Conservation (phyloP, 1,140 invertebrate species). For the Ceratina calcarata region DNA sequence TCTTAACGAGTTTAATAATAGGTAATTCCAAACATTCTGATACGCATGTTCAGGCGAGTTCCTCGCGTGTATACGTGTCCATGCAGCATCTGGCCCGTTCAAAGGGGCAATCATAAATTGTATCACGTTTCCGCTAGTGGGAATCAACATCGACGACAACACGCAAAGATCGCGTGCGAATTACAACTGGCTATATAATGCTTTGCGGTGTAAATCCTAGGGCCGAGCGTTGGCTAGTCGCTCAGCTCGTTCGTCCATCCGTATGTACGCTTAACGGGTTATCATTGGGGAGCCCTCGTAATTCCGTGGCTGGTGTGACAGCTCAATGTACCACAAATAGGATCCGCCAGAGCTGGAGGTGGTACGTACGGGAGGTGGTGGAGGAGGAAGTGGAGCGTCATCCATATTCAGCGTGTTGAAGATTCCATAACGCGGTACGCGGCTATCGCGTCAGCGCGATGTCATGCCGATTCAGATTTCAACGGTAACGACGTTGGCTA, state of each 20-base stretch:
- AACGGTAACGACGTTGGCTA: constrained; percentile 56
- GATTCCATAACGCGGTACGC: constrained; percentile 63
- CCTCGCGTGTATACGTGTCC: too few relatives aligned
- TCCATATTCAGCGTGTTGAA: constrained; percentile 74
- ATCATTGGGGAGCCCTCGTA: constrained; percentile 70
- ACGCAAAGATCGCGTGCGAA: constrained; percentile 33
- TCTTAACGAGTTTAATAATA: too few relatives aligned
- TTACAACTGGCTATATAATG: constrained; percentile 25
- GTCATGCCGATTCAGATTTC: constrained; percentile 63
- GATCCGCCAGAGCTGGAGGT: constrained; percentile 6
- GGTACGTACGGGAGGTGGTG: neutral
- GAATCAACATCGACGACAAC: neutral
- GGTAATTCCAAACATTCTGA: too few relatives aligned
- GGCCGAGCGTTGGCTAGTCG: constrained; percentile 41
- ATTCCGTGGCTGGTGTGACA: constrained; percentile 68
- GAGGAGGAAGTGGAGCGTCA: constrained; percentile 66
- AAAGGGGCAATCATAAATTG: too few relatives aligned
- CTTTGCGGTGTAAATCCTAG: constrained; percentile 37
- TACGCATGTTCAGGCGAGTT: too few relatives aligned
- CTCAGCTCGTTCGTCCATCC: constrained; percentile 52
- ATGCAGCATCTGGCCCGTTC: too few relatives aligned
- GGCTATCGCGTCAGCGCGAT: constrained; percentile 68
- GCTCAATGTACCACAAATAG: constrained; percentile 73
- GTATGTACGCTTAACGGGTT: constrained; percentile 70
- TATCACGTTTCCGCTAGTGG: too few relatives aligned